Conservation (phyloP, 2,797 vertebrate species). For the Microctenopoma lineatum region DNA sequence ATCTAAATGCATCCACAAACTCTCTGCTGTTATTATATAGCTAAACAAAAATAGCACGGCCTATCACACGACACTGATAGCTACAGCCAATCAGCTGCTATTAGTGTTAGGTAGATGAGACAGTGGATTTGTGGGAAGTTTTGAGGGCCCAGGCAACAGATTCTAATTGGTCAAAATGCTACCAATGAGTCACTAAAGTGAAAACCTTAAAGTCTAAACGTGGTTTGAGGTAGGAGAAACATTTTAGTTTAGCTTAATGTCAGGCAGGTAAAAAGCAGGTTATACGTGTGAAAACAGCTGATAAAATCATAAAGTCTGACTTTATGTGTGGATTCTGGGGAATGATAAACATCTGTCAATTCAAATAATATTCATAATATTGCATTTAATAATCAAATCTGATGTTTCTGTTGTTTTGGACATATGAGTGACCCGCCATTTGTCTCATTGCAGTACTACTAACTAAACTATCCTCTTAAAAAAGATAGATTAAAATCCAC, state of each 20-base stretch:
- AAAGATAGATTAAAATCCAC: no score
- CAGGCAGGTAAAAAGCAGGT: neutral
- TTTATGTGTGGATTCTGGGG: no score
- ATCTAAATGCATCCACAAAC: conserved; percentile 4
- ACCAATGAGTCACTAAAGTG: conserved; percentile 25
- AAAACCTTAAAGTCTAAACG: neutral
- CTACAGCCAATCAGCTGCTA: conserved; percentile 52
- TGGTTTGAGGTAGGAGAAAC: no score
- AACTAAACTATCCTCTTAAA: no score
- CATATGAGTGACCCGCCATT: no score
- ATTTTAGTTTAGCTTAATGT: neutral
- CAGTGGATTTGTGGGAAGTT: conserved; percentile 36
- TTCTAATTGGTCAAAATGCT: conserved; percentile 39
- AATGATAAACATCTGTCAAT: no score
- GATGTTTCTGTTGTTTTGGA: no score
- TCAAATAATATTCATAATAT: no score
- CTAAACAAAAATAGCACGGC: conserved; percentile 70
- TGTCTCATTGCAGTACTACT: no score
- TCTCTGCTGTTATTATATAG: conserved; percentile 67
- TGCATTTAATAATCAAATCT: no score
- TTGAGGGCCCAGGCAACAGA: conserved; percentile 62
- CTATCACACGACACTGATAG: conserved; percentile 55
- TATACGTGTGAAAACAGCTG: neutral
- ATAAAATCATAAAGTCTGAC: no score
- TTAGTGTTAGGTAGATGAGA: no score